These are phyloP conservation scores for Parochlus steinenii DNA, from an alignment of 2,888 invertebrate genomes.

Conservation along the genomic window DNA sequence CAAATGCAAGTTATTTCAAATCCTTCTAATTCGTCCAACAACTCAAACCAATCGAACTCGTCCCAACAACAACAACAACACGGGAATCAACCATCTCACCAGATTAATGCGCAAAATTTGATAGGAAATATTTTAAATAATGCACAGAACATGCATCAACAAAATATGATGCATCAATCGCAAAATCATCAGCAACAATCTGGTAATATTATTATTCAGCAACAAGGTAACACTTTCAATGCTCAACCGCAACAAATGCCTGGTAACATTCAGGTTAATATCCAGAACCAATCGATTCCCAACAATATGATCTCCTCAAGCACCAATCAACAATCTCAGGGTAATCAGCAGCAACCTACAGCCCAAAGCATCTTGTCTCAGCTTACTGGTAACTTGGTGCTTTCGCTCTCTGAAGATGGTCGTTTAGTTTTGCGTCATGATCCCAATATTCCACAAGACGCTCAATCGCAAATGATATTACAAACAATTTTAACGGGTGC, in stretches of 20 bases:
- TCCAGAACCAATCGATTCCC: constrained; percentile 12
- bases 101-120: constrained; percentile 10
- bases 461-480: constrained; percentile 29
- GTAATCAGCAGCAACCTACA: constrained; percentile 8
- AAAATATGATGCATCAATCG: too few species aligned
- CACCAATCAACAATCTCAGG: constrained; percentile 17
- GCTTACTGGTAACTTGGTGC: constrained; percentile 42
- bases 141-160: too few species aligned
- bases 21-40: too few species aligned
- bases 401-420: constrained; percentile 51
- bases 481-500: constrained; percentile 30
- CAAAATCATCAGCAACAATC: constrained; percentile 3
- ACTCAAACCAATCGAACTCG: too few species aligned
- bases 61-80: constrained; percentile 7
- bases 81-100: constrained; percentile 12
- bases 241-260: constrained; percentile 13
- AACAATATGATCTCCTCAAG: constrained; percentile 15
- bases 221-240: constrained; percentile 4
- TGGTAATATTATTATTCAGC: constrained; percentile 11
- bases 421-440: constrained; percentile 47
- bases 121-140: constrained; percentile 11
- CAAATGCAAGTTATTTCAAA: constrained; percentile 13
- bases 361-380: constrained; percentile 31
- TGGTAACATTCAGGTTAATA: constrained; percentile 14
- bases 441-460: constrained; percentile 38